Percentiles rank a stretch among this genome's conserved stretches.
phyloP scores from a whole-genome alignment of 2,113 vertebrate genomes.

The Chaetura pelagica region DNA sequence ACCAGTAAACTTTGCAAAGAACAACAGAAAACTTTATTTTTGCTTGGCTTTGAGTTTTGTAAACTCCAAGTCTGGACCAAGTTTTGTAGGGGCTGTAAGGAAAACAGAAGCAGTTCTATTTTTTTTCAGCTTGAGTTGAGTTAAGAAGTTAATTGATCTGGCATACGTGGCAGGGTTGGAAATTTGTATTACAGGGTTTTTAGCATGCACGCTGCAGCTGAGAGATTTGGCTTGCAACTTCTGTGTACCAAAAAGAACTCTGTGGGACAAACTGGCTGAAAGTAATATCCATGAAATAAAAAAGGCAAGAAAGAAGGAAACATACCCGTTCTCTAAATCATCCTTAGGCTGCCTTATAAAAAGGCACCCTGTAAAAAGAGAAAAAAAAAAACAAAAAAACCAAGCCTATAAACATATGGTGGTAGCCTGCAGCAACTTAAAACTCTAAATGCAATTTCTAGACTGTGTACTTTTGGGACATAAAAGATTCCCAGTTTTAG shows the following conservation, averaged over 20 bases:
- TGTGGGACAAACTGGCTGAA: slow-evolving; percentile 6
- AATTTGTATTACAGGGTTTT: not conserved
- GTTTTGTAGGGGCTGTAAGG: not conserved
- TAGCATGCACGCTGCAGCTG: slow-evolving; percentile 7
- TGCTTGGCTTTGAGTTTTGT: not conserved
- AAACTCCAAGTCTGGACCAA: not conserved
- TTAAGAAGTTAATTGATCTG: slow-evolving; percentile 45
- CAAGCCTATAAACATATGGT: not conserved
- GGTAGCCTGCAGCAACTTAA: slow-evolving; percentile 46
- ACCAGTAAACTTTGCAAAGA: not conserved
- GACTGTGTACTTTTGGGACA: not conserved
- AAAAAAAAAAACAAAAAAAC: not conserved
- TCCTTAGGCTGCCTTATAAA: not conserved
- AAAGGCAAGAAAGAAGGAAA: not conserved
- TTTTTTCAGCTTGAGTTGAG: not conserved
- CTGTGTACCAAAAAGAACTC: not conserved
- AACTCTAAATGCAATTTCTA: slow-evolving; percentile 49
- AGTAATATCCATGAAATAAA: slow-evolving; percentile 4
- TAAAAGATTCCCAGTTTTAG: not conserved
- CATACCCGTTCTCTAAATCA: not conserved
- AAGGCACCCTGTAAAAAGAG: not conserved
- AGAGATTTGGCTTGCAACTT: slow-evolving; percentile 2
- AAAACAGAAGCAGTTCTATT: not conserved
- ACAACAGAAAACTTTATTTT: not conserved
- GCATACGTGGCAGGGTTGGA: not conserved